These are phyloP conservation scores for Tenualosa thibaudeaui DNA, from an alignment of 2,797 vertebrate genomes.

Conservation along the genomic window DNA sequence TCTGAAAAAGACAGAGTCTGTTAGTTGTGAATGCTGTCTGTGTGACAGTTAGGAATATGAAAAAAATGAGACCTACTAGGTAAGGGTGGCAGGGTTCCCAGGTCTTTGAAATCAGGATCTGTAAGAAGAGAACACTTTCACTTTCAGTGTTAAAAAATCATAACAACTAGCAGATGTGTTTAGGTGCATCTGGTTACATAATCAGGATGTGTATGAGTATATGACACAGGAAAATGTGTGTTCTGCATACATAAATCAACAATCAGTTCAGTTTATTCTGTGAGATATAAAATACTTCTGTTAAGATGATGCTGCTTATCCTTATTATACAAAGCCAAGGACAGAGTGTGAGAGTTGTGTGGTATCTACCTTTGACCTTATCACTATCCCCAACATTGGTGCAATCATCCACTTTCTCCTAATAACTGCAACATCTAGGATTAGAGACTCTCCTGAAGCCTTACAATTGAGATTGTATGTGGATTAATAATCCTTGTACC, in stretches of 20 bases:
- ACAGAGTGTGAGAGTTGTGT: not conserved
- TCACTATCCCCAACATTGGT: conserved; percentile 23
- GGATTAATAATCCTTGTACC: conserved; percentile 69
- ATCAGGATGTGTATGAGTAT: not conserved
- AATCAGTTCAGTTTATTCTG: not conserved
- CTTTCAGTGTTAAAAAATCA: not conserved
- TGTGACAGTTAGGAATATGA: not conserved
- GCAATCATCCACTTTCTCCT: conserved; percentile 42
- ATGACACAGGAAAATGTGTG: not conserved
- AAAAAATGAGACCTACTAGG: conserved; percentile 80
- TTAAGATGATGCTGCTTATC: not conserved
- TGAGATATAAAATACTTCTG: not conserved
- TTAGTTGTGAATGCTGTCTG: not conserved
- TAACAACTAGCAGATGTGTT: not conserved
- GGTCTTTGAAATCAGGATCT: conserved; percentile 95
- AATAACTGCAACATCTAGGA: conserved; percentile 54
- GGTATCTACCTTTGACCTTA: conserved; percentile 39
- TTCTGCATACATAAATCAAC: not conserved
- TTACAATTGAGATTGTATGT: conserved; percentile 51
- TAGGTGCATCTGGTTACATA: not conserved
- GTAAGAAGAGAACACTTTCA: conserved; percentile 65
- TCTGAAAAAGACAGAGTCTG: conserved; percentile 62
- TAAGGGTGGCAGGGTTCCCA: conserved; percentile 84
- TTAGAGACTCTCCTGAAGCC: conserved; percentile 62
- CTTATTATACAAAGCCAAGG: not conserved